Percentiles rank a stretch among this genome's conserved stretches.
These are phyloP conservation scores for Drosophila guanche DNA, from an alignment of 1,140 invertebrate genomes.

Conservation along the genomic window DNA sequence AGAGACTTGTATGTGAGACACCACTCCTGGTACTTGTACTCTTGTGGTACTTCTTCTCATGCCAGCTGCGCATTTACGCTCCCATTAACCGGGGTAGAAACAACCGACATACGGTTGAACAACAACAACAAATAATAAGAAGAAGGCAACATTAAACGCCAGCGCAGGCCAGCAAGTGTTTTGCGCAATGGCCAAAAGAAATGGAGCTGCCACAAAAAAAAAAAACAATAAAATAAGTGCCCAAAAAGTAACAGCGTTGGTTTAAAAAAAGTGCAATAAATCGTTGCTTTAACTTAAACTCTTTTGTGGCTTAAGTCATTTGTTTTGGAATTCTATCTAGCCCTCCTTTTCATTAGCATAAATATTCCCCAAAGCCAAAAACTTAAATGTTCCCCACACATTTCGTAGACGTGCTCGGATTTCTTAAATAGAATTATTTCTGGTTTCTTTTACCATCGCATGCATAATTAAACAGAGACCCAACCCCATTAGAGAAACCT, in stretches of 20 bases:
- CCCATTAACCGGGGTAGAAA: constrained; percentile 74
- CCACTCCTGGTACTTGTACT: constrained; percentile 32
- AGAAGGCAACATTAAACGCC: constrained; percentile 14
- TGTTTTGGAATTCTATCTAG: constrained; percentile 23
- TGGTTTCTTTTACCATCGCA: constrained; percentile 41
- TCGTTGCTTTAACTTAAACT: constrained; percentile 7
- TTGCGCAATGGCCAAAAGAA: constrained; percentile 69
- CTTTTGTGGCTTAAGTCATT: constrained; percentile 59
- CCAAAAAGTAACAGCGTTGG: constrained; percentile 26
- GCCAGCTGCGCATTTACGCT: constrained; percentile 79
- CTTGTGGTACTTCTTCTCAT: constrained; percentile 48
- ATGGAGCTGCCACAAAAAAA: constrained; percentile 34
- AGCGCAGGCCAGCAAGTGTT: constrained; percentile 58
- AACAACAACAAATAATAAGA: constrained; percentile 15
- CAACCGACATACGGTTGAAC: constrained; percentile 40
- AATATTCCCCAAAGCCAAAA: constrained; percentile 50
- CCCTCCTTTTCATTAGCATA: constrained; percentile 60
- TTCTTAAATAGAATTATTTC: constrained; percentile 44
- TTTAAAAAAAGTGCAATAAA: constrained; percentile 23
- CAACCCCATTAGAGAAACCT: constrained; percentile 49
- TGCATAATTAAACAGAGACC: constrained; percentile 67
- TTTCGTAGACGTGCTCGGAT: constrained; percentile 63
- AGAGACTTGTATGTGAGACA: constrained; percentile 1
- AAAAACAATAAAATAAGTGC: constrained; percentile 33
- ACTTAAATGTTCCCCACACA: constrained; percentile 56